Evolutionary conservation across 1,140 invertebrate species (phyloP), one percentile per base, ranked within the genome.

Genomic region (Leptoteleia sp.): DNA sequence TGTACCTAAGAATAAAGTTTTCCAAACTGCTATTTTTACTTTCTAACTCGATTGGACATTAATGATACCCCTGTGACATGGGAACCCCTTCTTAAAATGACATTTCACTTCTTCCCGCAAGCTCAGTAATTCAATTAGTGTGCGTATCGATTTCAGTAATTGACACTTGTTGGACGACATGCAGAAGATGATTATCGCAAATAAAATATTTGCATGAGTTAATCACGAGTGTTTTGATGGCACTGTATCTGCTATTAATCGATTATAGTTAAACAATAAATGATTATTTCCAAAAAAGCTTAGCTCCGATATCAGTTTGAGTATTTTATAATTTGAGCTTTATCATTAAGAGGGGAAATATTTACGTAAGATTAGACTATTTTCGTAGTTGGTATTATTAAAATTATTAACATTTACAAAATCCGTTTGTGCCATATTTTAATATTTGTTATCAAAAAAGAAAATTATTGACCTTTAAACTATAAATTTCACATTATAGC

Each of bases 161-260:
- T 57, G 27, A 43, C 54, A 43, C 38, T 57, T 43, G 54, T 57
- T 43, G 38, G 54, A 57, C 15, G 25, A 43, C 38, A 42, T 8
- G 50, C 13, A 54, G 38, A 54, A 54, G 50, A 54, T 52, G 31
- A 37, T 54, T 54, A 54, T 54, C 35, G 17, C 3, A 54, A 54
- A 38, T 54, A 38, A 54, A 38, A 54, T 54, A 38, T 54, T 54
- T 38, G 50, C 35, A 38, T 25, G 17, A 54, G 35, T 37, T 54
- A 38, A 54, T 54, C 50, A 11, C 35, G n/a, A n/a, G 19, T 54
- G 38, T 54, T 54, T 17, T 7, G 9, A 38, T 54, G 50, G 25
- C 35, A 27, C 19, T 54, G 38, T 38, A 54, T 54, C 19, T 3
- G 19, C 5, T 22, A 5, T 3, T 22, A 22, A 22, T 22, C 19